Evolutionary conservation across 2,888 invertebrate species (phyloP).

Genomic region (Orthonevra nobilis): DNA sequence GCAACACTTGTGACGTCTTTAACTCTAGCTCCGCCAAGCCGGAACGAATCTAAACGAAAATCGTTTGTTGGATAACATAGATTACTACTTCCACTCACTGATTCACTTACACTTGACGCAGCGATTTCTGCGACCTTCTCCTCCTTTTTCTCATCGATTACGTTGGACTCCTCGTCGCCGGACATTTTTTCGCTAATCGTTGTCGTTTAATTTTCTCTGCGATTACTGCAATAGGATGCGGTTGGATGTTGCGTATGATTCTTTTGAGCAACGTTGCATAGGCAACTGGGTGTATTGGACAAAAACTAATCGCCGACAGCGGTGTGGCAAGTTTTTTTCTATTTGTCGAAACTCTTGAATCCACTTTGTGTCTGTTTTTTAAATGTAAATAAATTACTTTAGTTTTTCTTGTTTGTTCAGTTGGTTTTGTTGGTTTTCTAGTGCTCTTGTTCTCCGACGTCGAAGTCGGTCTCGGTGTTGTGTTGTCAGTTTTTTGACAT

Average conservation of each 20-base stretch:
- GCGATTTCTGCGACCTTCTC: constrained; percentile 78
- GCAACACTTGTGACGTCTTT: constrained; percentile 87
- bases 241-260: no score
- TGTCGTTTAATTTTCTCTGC: constrained; percentile 21
- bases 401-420: constrained; percentile 58
- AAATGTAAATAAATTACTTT: constrained; percentile 54
- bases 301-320: no score
- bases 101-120: constrained; percentile 78
- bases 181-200: constrained; percentile 72
- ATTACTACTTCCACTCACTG: constrained; percentile 37
- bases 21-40: constrained; percentile 85
- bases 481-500: constrained; percentile 73
- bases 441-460: constrained; percentile 35
- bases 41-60: constrained; percentile 83
- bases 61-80: no score
- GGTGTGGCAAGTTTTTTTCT: constrained; percentile 11
- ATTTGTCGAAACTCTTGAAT: constrained; percentile 3
- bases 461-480: constrained; percentile 69
- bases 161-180: constrained; percentile 73
- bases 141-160: constrained; percentile 72
- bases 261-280: no score
- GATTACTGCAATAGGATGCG: constrained; percentile 6
- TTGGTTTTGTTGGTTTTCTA: constrained; percentile 56
- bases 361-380: constrained; percentile 17
- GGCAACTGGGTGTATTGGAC: no score